Evolutionary conservation across 1,140 invertebrate species (phyloP).

Genomic region (Drosophila triauraria): DNA sequence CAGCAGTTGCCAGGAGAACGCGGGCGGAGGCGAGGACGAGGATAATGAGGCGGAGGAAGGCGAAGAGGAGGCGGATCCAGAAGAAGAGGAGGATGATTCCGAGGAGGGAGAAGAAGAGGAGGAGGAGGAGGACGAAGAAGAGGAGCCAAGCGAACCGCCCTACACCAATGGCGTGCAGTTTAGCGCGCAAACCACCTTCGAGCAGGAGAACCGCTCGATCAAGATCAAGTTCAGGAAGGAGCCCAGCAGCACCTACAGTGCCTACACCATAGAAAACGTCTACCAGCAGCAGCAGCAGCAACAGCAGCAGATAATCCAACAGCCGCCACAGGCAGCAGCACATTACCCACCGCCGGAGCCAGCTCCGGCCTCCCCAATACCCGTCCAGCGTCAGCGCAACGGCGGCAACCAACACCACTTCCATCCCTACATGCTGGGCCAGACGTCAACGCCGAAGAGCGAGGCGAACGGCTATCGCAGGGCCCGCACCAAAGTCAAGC

Average conservation of each 20-base stretch:
- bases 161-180: conserved; percentile 68
- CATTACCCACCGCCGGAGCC: conserved; percentile 20
- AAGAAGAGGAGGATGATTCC: conserved; percentile 44
- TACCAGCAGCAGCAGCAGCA: conserved; percentile 69
- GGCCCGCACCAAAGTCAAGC: conserved; percentile 64
- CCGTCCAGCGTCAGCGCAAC: conserved; percentile 61
- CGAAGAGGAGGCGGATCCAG: conserved; percentile 27
- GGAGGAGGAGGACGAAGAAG: conserved; percentile 43
- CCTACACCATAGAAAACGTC: conserved; percentile 77
- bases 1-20: conserved; percentile 24
- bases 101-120: conserved; percentile 43
- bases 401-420: conserved; percentile 65
- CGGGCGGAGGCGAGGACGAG: conserved; percentile 28
- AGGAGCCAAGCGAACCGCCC: conserved; percentile 22
- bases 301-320: conserved; percentile 20
- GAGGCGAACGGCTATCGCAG: conserved; percentile 53
- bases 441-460: conserved; percentile 81
- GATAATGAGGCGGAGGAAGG: conserved; percentile 40
- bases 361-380: conserved; percentile 40
- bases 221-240: conserved; percentile 84
- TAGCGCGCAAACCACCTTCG: conserved; percentile 63
- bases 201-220: conserved; percentile 78
- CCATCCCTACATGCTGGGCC: conserved; percentile 75
- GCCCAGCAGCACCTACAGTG: conserved; percentile 75
- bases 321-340: conserved; percentile 14